Conservation (phyloP, 2,888 invertebrate species). For the Zaprionus bogoriensis region DNA sequence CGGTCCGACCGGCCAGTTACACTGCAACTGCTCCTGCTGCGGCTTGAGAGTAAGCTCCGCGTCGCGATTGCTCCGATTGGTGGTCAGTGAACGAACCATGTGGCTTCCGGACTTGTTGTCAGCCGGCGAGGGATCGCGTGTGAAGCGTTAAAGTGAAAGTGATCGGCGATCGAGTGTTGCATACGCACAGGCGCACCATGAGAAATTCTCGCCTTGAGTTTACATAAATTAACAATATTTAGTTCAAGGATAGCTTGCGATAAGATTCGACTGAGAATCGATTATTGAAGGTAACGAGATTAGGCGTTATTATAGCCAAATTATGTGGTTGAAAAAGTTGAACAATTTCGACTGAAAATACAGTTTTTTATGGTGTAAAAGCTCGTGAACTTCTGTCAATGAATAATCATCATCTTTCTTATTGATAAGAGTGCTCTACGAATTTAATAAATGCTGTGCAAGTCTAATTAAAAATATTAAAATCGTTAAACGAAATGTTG, state of each 20-base stretch:
- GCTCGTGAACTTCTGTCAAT: too few species aligned
- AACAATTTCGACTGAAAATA: too few species aligned
- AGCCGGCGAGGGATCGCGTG: neutral
- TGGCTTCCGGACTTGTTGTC: neutral
- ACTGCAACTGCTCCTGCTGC: conserved; percentile 8
- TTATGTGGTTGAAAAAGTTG: too few species aligned
- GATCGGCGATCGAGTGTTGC: conserved; percentile 21
- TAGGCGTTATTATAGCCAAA: too few species aligned
- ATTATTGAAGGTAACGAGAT: neutral
- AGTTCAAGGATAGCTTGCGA: neutral
- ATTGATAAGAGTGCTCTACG: too few species aligned
- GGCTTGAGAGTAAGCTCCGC: conserved; percentile 7
- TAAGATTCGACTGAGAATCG: neutral
- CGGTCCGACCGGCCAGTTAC: conserved; percentile 9
- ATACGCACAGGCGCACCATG: conserved; percentile 30
- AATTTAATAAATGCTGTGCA: too few species aligned
- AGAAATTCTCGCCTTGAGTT: neutral
- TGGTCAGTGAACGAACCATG: conserved; percentile 18
- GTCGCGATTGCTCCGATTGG: neutral
- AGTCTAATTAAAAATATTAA: too few species aligned
- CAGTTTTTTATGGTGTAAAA: too few species aligned
- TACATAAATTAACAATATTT: neutral
- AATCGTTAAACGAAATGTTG: too few species aligned
- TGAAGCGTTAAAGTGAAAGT: conserved; percentile 35
- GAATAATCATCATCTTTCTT: too few species aligned